Base-by-base conservation (phyloP, 2,888 invertebrate species). In the Ichneumoninae sp. region DNA sequence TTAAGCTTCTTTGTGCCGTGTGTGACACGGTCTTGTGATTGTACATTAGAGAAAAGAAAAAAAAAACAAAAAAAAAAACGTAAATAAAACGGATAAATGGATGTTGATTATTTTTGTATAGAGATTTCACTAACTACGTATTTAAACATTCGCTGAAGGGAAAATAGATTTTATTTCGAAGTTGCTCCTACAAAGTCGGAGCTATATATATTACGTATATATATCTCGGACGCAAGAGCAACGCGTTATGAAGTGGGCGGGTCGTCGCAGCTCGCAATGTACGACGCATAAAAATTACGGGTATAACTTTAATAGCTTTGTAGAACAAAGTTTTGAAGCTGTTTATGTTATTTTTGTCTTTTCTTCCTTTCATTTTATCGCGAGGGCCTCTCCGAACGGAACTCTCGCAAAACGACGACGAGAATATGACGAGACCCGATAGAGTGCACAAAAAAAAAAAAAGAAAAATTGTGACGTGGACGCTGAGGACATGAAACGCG, bases 251-350 rank as follows among this genome's bases (percentile, higher is more conserved):
- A 19, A 50, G 26, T 30, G 30, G 30, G 13, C 33, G 30, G 44
- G 71, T 76, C 40, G 13, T 26, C 44, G 44, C 63, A 52, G 57
- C n/a, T 50, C 36, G 36, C 70, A 33, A 79, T 70, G 36, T 54
- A 81, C 71, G 66, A 13, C 73, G 74, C 74, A 78, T 65, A 75
- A 77, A 81, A 77, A 87, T 87, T 85, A 87, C 87, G 87, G 87
- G 85, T 87, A 84, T 76, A 83, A 81, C 85, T 85, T 87, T 87
- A 76, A 84, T 81, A 83, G 87, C 84, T 87, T 85, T 83, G 78
- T 83, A 83, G 83, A 84, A 84, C 68, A 79, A 84, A 79, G 78
- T 83, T 87, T 63, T 77, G 19, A 74, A 85, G 71, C 40, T 54
- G 5, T 68, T 52, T 79, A 63, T 63, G 30, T 60, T 47, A 57